phyloP scores from a whole-genome alignment of 1,140 invertebrate species.

The Drosophila neocordata region DNA sequence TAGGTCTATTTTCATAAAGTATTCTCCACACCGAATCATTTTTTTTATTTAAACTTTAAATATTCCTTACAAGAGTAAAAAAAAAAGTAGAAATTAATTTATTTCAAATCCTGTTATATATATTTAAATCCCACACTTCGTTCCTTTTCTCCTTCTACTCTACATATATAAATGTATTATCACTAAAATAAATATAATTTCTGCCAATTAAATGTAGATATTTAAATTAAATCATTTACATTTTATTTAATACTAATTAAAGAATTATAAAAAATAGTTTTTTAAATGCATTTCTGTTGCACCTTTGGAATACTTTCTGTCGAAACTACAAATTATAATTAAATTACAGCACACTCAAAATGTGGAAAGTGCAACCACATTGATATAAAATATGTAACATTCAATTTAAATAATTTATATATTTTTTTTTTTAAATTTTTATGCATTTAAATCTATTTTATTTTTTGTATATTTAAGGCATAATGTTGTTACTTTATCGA shows the following conservation, averaged over 20 bases:
- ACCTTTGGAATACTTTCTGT: not conserved
- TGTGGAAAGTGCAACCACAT: conserved; percentile 45
- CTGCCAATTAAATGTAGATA: not conserved
- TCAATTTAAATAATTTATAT: conserved; percentile 39
- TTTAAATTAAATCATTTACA: not conserved
- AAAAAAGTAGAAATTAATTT: no score
- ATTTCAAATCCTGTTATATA: no score
- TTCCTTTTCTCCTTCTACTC: no score
- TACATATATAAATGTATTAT: no score
- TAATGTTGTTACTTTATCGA: not conserved
- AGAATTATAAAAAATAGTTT: not conserved
- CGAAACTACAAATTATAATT: conserved; percentile 29
- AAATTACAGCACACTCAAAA: conserved; percentile 23
- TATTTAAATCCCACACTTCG: no score
- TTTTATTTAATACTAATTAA: not conserved
- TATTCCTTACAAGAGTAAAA: no score
- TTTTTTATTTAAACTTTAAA: no score
- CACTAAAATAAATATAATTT: not conserved
- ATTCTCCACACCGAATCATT: no score
- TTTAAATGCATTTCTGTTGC: not conserved
- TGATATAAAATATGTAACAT: conserved; percentile 24
- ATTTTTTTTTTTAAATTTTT: conserved; percentile 29
- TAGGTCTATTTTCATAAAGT: no score
- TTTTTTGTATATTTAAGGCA: conserved; percentile 15
- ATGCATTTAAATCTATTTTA: conserved; percentile 12